Evolutionary conservation across 2,888 invertebrate genomes (phyloP), one percentile per base, ranked within the genome.

Genomic region (Scaptomyza polygonia): DNA sequence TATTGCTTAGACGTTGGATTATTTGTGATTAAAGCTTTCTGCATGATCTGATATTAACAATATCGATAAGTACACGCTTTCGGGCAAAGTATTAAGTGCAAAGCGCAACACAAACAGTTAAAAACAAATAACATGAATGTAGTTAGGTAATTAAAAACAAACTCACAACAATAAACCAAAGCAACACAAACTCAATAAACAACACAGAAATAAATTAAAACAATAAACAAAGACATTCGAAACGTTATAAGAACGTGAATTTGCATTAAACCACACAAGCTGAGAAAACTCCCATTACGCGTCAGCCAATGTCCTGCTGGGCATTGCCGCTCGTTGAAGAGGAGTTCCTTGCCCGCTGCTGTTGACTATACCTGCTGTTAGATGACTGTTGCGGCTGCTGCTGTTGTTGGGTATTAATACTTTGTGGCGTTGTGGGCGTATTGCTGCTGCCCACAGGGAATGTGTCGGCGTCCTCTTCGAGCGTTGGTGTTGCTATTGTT

Each of bases 221-320:
- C 7, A 61, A 34, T n/a, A 39, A 42, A 43, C n/a, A 42, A 36
- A 53, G 21, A 14, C 34, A 34, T n/a, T n/a, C 1, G n/a, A 25
- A 52, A 62, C 25, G 53, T 14, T 52, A 57, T 8, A 44, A 57
- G n/a, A 36, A 12, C 5, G 18, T n/a, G 9, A 42, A 56, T 49
- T 64, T 53, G 70, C 68, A 63, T 90, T 91, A 95, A 93, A 95
- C 94, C 93, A 95, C 95, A 93, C 95, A 96, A 94, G 96, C 96
- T 93, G 95, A 95, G 93, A 95, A 95, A 93, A 95, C 94, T 93
- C 95, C 95, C 94, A 95, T 94, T 93, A 95, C 95, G 93, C 95
- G 95, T 96, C 96, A 96, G 93, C 94, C 94, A 93, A 94, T 93
- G 91, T 95, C 94, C 91, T 93, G 93, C 68, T 88, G 85, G 70